phyloP scores from a whole-genome alignment of 2,113 vertebrate genomes.

The Colinus virginianus region DNA sequence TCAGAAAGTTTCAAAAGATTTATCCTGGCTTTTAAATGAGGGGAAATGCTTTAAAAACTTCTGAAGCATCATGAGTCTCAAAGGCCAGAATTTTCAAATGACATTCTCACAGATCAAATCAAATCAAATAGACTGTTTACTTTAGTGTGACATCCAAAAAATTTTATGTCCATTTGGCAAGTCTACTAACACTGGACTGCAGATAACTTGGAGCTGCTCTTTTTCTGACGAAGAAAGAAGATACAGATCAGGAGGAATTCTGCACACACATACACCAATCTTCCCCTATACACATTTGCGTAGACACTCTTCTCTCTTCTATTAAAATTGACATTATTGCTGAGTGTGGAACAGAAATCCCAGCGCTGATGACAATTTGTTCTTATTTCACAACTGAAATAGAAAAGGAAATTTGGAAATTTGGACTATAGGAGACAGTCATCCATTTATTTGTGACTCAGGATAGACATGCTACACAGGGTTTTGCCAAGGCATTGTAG shows the following conservation, averaged over 20 bases:
- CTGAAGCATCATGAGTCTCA: background rate
- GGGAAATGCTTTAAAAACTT: constrained; percentile 21
- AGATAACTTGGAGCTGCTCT: background rate
- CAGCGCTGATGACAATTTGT: background rate
- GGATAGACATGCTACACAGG: background rate
- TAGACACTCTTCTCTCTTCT: background rate
- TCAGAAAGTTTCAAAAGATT: constrained; percentile 12
- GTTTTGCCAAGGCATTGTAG: background rate
- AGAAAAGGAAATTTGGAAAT: background rate
- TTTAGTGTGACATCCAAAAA: background rate
- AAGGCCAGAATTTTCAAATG: constrained; percentile 4
- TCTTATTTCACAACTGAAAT: background rate
- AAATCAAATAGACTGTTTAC: background rate
- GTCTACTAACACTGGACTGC: background rate
- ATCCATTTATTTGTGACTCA: background rate
- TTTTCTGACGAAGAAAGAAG: background rate
- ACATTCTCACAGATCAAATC: background rate
- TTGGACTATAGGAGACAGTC: background rate
- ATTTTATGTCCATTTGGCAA: background rate
- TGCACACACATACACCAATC: background rate
- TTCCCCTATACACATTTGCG: background rate
- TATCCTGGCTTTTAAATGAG: constrained; percentile 23
- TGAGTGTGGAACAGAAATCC: background rate
- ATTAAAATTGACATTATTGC: background rate
- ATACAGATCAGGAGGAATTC: background rate